Percentiles rank a stretch among this genome's conserved stretches.
Conservation (phyloP, 1,140 invertebrate species). For the Pachypeltis micranthus region DNA sequence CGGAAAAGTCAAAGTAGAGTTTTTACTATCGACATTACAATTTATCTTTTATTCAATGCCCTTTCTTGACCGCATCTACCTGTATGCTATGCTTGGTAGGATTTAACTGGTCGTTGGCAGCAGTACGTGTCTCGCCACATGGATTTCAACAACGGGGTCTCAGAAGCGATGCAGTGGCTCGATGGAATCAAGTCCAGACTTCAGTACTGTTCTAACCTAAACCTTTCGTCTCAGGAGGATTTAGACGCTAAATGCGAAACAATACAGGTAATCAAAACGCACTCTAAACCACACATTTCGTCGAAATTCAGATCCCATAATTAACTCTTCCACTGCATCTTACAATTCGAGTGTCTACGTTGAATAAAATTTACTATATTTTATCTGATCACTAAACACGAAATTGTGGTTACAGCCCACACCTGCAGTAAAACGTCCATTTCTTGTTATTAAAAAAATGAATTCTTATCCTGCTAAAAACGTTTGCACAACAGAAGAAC, state of each 20-base stretch:
- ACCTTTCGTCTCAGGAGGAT: conserved; percentile 68
- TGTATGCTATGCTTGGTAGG: too few relatives aligned
- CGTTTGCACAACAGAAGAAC: too few relatives aligned
- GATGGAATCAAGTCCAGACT: conserved; percentile 72
- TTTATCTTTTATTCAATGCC: too few relatives aligned
- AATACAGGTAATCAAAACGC: conserved; percentile 40
- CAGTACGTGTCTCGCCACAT: conserved; percentile 81
- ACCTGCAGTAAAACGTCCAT: too few relatives aligned
- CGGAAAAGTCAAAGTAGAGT: conserved; percentile 64
- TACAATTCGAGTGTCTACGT: too few relatives aligned
- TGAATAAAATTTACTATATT: too few relatives aligned
- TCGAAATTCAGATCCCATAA: neutral
- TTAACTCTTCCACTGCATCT: too few relatives aligned
- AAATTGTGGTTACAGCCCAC: too few relatives aligned
- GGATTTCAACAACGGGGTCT: conserved; percentile 68
- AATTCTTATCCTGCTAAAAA: too few relatives aligned
- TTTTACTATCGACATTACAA: neutral
- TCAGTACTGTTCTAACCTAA: conserved; percentile 68
- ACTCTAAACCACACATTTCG: neutral
- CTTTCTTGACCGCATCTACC: too few relatives aligned
- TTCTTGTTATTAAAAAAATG: too few relatives aligned
- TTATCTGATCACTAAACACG: too few relatives aligned
- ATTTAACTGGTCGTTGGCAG: conserved; percentile 80
- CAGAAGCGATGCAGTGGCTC: conserved; percentile 73
- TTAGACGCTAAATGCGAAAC: conserved; percentile 71